phyloP scores from a whole-genome alignment of 2,113 vertebrate species.

The Galbula dea region DNA sequence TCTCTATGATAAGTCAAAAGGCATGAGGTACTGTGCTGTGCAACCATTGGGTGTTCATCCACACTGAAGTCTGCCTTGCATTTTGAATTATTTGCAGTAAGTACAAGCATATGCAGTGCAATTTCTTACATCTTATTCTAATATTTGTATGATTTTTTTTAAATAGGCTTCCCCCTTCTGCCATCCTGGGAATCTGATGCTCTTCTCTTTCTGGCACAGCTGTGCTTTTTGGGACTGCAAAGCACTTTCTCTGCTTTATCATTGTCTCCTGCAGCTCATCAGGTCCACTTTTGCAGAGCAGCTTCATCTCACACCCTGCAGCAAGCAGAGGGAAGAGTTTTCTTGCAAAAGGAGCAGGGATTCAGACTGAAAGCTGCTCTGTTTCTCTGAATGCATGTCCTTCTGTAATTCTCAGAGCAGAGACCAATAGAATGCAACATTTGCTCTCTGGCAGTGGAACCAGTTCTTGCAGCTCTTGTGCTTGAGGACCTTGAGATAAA shows the following conservation, averaged over 20 bases:
- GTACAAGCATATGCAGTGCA: background rate
- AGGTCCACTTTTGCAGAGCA: background rate
- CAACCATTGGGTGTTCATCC: background rate
- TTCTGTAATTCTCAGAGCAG: background rate
- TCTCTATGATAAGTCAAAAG: background rate
- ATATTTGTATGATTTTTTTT: background rate
- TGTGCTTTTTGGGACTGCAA: background rate
- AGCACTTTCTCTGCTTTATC: background rate
- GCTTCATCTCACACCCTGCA: background rate
- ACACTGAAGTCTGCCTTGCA: background rate
- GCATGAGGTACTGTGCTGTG: background rate
- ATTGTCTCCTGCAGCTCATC: too few relatives aligned
- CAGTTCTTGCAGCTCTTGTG: background rate
- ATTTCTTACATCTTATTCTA: background rate
- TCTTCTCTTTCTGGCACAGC: background rate
- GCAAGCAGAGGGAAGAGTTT: background rate
- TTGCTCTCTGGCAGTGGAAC: background rate
- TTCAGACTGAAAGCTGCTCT: background rate
- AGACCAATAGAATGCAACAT: background rate
- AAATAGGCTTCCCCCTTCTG: background rate
- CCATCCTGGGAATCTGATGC: background rate
- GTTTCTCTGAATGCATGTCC: background rate
- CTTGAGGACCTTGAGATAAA: background rate
- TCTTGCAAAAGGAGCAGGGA: background rate
- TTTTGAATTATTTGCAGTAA: background rate